Percentiles rank a stretch among this genome's conserved stretches.
These are phyloP conservation scores for Atrina japonica DNA, from an alignment of 2,888 invertebrate species.

Conservation along the genomic window DNA sequence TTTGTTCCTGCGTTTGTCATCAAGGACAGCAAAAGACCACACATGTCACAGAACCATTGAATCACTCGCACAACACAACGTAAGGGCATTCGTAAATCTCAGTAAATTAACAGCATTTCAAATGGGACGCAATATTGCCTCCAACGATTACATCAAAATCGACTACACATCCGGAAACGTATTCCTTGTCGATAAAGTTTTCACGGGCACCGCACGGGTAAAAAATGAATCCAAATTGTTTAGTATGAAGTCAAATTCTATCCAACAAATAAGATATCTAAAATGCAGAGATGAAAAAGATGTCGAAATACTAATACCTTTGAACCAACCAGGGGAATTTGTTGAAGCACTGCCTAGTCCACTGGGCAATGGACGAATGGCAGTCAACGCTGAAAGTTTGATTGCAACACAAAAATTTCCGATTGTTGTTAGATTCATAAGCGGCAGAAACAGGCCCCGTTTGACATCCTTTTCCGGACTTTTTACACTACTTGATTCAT, in stretches of 20 bases:
- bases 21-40: constrained; percentile 68
- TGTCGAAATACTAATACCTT: constrained; percentile 58
- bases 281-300: constrained; percentile 69
- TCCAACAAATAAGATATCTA: constrained; percentile 55
- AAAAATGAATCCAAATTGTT: constrained; percentile 51
- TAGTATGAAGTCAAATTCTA: constrained; percentile 43
- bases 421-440: constrained; percentile 66
- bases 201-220: constrained; percentile 51
- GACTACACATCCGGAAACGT: constrained; percentile 69
- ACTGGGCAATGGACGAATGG: constrained; percentile 56
- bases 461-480: constrained; percentile 65
- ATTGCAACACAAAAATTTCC: constrained; percentile 68
- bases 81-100: constrained; percentile 68
- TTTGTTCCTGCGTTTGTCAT: constrained; percentile 64
- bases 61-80: constrained; percentile 54
- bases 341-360: constrained; percentile 63
- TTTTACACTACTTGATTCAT: constrained; percentile 70
- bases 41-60: constrained; percentile 58
- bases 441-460: constrained; percentile 63
- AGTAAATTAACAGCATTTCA: constrained; percentile 62
- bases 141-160: constrained; percentile 56
- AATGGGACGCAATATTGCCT: constrained; percentile 40
- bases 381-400: constrained; percentile 58
- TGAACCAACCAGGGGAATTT: constrained; percentile 64
- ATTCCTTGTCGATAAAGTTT: constrained; percentile 62